These are phyloP conservation scores for Alviniconcha strummeri DNA, from an alignment of 2,888 invertebrate species.

Conservation along the genomic window DNA sequence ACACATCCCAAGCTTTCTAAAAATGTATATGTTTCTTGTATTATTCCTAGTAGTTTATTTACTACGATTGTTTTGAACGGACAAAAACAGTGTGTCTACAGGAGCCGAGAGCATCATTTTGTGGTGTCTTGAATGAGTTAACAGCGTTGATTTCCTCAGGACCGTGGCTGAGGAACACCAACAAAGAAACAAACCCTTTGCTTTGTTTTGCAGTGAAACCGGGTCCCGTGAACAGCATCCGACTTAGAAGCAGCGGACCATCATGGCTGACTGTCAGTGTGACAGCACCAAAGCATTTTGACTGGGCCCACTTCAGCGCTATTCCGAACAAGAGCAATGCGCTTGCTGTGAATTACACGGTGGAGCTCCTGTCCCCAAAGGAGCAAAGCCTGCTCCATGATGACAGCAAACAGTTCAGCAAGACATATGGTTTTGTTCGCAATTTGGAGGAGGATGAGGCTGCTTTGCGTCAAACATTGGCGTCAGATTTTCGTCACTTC, in stretches of 20 bases:
- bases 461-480: too few species aligned
- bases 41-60: too few species aligned
- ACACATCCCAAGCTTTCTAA: too few species aligned
- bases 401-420: not conserved
- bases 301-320: not conserved
- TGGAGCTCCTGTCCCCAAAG: not conserved
- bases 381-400: not conserved
- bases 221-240: not conserved
- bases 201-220: slow-evolving; percentile 12
- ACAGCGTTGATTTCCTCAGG: too few species aligned
- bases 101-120: too few species aligned
- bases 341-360: not conserved
- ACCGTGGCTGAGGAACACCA: too few species aligned
- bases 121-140: too few species aligned
- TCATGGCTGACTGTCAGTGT: not conserved
- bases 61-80: too few species aligned
- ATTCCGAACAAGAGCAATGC: not conserved
- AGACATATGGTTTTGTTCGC: not conserved
- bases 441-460: slow-evolving; percentile 16
- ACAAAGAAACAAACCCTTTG: too few species aligned
- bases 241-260: not conserved
- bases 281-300: not conserved
- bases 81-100: too few species aligned
- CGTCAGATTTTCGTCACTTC: too few species aligned
- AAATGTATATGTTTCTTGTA: too few species aligned